Evolutionary conservation across 2,888 invertebrate genomes (phyloP), one percentile per base, ranked within the genome.

Genomic region (Cryptocheilus praepositus): DNA sequence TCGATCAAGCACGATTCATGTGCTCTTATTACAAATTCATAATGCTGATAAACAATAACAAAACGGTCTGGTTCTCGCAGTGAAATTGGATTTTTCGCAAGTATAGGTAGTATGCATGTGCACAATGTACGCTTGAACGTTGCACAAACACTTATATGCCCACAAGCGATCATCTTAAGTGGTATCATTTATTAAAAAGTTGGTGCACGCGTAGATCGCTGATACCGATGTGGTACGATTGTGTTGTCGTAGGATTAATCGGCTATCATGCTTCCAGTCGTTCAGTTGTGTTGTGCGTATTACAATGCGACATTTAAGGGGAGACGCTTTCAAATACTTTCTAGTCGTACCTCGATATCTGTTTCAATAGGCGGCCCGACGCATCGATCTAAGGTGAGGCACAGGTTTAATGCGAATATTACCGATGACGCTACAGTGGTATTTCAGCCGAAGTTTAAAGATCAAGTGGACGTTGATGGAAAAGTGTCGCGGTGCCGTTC

Each of bases 271-370:
- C 49, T 49, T 18, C 16, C 18, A 16, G 49, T 49, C 49, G 49
- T 8, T 49, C 49, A n/a, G 49, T 16, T 25, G 25, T 25, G 25
- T 1, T 2, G 64, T 67, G 55, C 71, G 71, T 65, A 79, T 82
- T 68, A 66, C 73, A 74, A 80, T 76, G 72, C 79, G 80, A 81
- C 80, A 79, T 80, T 80, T 80, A 67, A 72, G 58, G 45, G 53
- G 57, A 57, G 57, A 68, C 22, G 44, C 25, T 28, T 54, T 36
- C 36, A 11, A 36, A 64, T 51, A 74, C 79, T 81, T 80, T 81
- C 80, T 75, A 74, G 36, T 65, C 58, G 56, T 45, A 49, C 56
- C 49, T 4, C 49, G 49, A 13, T 18, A 49, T 49, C 49, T 36
- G 36, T 36, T 11, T 36, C 36, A 36, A 11, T 4, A 36, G 25